A percentile compares a stretch with the other conserved stretches of the same genome.
Evolutionary conservation across 1,140 invertebrate genomes (phyloP).

Genomic region (Neodiprion lecontei): DNA sequence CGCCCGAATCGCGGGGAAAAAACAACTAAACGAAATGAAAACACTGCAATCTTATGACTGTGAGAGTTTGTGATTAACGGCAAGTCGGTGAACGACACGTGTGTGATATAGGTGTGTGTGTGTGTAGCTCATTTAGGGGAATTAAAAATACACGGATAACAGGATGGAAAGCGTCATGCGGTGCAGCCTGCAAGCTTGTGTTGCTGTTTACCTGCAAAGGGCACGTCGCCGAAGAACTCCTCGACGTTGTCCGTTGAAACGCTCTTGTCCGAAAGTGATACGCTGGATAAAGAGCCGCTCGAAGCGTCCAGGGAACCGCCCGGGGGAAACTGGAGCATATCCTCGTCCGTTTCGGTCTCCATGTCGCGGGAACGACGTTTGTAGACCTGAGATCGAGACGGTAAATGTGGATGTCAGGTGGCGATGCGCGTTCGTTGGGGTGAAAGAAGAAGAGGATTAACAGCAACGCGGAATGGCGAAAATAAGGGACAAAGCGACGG

Average conservation of each 20-base stretch:
- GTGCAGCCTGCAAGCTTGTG: conserved; percentile 61
- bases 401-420: not conserved
- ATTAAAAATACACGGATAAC: conserved; percentile 8
- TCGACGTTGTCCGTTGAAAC: conserved; percentile 84
- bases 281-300: conserved; percentile 69
- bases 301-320: conserved; percentile 64
- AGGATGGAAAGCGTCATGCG: conserved; percentile 59
- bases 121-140: conserved; percentile 28
- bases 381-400: conserved; percentile 68
- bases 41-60: not conserved
- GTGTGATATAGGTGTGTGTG: too few relatives aligned
- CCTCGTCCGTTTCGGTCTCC: conserved; percentile 77
- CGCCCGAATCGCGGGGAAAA: conserved; percentile 41
- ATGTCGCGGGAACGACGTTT: conserved; percentile 81
- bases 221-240: conserved; percentile 83
- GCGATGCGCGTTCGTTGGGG: too few relatives aligned
- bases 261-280: conserved; percentile 78
- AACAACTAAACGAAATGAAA: conserved; percentile 57
- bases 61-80: too few relatives aligned
- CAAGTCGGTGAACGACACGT: too few relatives aligned
- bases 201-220: conserved; percentile 82
- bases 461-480: too few relatives aligned
- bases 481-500: too few relatives aligned
- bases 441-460: too few relatives aligned
- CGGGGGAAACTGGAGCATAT: conserved; percentile 66